Evolutionary conservation across 2,797 vertebrate genomes (phyloP).

Genomic region (Chiroxiphia lanceolata): DNA sequence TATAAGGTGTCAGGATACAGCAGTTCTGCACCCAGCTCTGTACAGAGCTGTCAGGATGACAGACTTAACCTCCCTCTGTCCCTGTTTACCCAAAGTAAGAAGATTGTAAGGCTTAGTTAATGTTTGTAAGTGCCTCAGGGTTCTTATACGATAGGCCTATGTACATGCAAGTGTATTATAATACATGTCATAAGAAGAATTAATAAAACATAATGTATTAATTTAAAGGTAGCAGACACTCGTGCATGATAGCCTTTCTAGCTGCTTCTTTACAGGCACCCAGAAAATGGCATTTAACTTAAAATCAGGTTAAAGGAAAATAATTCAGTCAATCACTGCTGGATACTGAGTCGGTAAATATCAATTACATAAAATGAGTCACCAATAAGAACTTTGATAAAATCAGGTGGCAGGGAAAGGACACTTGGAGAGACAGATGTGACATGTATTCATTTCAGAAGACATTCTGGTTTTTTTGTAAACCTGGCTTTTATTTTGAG

Average conservation of each 20-base stretch:
- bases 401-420: not conserved
- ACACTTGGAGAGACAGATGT: not conserved
- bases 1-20: not conserved
- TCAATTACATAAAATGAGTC: not conserved
- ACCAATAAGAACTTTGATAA: not conserved
- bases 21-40: not conserved
- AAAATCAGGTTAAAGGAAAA: conserved; percentile 33
- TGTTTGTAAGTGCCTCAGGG: conserved; percentile 62
- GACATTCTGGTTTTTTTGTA: fast-evolving
- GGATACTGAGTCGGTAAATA: not conserved
- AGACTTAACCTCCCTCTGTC: conserved; percentile 63
- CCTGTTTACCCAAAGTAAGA: conserved; percentile 68
- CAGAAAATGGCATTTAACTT: conserved; percentile 1
- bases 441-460: not conserved
- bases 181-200: conserved; percentile 44
- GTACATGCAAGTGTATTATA: conserved; percentile 32
- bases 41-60: conserved; percentile 57
- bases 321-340: not conserved
- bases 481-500: not conserved
- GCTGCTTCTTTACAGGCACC: not conserved
- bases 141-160: conserved; percentile 7
- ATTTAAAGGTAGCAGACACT: conserved; percentile 41
- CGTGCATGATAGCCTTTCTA: not conserved
- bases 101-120: conserved; percentile 64
- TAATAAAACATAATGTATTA: conserved; percentile 41